Percentiles rank a stretch among this genome's conserved stretches.
These are phyloP conservation scores for Apis laboriosa DNA, from an alignment of 1,140 invertebrate genomes.

Conservation along the genomic window DNA sequence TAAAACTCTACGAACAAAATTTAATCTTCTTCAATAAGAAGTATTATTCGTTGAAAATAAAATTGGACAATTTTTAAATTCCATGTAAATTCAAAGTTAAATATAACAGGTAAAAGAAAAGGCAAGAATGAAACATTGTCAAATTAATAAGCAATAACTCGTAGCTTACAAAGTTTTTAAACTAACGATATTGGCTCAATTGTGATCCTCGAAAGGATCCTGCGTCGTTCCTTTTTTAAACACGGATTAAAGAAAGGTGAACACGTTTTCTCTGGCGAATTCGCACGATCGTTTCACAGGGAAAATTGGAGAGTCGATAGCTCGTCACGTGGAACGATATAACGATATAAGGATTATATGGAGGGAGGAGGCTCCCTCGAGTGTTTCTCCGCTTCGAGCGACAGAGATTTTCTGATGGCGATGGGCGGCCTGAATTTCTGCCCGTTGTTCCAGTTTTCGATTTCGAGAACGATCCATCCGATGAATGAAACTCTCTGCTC, in stretches of 20 bases:
- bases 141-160: too few species aligned
- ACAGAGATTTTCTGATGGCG: background rate
- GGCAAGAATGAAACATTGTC: too few species aligned
- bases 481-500: background rate
- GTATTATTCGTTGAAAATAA: too few species aligned
- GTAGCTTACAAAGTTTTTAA: too few species aligned
- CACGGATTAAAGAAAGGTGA: background rate
- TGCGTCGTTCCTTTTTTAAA: too few species aligned
- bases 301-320: slow-evolving; percentile 28
- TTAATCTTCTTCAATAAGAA: too few species aligned
- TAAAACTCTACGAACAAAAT: too few species aligned
- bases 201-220: too few species aligned
- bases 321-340: slow-evolving; percentile 22
- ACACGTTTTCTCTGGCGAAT: background rate
- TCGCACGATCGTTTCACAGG: background rate
- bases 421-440: background rate
- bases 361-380: background rate
- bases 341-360: background rate
- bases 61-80: too few species aligned
- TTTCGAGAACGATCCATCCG: background rate
- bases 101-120: too few species aligned
- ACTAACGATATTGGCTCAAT: too few species aligned
- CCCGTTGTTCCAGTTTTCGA: background rate
- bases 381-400: background rate
- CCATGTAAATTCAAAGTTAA: too few species aligned